These are phyloP conservation scores for Steinernema khuongi DNA, from an alignment of 1,140 invertebrate genomes.

Conservation along the genomic window DNA sequence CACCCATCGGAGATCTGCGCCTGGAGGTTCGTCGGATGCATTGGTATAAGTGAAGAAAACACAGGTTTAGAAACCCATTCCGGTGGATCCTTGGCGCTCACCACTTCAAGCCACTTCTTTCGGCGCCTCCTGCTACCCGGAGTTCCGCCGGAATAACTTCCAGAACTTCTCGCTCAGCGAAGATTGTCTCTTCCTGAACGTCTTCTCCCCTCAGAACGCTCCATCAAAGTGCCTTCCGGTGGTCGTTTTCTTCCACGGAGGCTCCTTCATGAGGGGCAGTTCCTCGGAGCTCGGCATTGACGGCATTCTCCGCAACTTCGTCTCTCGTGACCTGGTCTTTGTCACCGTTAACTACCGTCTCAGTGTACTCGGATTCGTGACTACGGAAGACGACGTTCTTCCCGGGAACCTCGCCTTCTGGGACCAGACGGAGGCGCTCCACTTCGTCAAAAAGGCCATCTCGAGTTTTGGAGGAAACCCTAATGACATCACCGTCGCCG, in stretches of 20 bases:
- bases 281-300: not conserved
- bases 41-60: not conserved
- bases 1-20: conserved; percentile 30
- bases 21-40: not conserved
- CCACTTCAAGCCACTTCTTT: conserved; percentile 66
- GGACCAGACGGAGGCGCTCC: conserved; percentile 79
- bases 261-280: not conserved
- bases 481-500: conserved; percentile 64
- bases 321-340: not conserved
- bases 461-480: conserved; percentile 51
- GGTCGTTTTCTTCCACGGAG: not conserved
- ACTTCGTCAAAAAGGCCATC: conserved; percentile 43
- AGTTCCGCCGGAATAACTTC: not conserved
- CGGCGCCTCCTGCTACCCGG: conserved; percentile 75
- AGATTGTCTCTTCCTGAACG: not conserved
- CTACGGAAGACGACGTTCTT: conserved; percentile 59
- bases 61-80: not conserved
- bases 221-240: not conserved
- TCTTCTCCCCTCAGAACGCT: not conserved
- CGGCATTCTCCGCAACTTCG: not conserved
- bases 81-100: not conserved
- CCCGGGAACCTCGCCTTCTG: conserved; percentile 64
- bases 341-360: not conserved
- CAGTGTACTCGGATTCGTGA: not conserved
- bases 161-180: not conserved